Evolutionary conservation across 1,140 invertebrate genomes (phyloP).

Genomic region (Drosophila saltans): DNA sequence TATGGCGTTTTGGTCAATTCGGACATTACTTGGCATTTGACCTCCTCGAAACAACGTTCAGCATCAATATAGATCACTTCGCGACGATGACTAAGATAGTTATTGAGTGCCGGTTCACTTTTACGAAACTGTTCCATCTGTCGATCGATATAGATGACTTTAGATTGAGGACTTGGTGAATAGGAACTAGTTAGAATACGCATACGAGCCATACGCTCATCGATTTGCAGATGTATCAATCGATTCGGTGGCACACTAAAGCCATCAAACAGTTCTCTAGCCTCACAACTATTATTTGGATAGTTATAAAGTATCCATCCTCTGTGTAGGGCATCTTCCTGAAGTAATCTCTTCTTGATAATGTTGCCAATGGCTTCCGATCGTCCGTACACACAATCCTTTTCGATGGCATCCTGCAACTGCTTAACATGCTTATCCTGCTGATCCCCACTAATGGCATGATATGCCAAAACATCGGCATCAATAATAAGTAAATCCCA

Average conservation of each 20-base stretch:
- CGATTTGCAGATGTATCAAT: constrained; percentile 64
- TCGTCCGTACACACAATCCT: constrained; percentile 42
- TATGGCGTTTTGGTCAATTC: constrained; percentile 64
- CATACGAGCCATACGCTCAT: constrained; percentile 60
- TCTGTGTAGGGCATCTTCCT: constrained; percentile 60
- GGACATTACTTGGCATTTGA: constrained; percentile 61
- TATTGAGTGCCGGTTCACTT: constrained; percentile 48
- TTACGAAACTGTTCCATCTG: constrained; percentile 73
- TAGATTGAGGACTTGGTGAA: constrained; percentile 53
- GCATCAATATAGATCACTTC: constrained; percentile 75
- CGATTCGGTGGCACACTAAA: constrained; percentile 72
- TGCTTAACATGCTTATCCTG: constrained; percentile 23
- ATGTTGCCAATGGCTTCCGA: constrained; percentile 62
- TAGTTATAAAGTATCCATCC: constrained; percentile 77
- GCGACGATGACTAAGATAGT: constrained; percentile 66
- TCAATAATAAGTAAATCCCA: constrained; percentile 73
- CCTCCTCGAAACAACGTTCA: constrained; percentile 62
- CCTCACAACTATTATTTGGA: constrained; percentile 68
- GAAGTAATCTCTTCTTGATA: constrained; percentile 50
- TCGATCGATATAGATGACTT: constrained; percentile 53
- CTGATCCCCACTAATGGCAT: constrained; percentile 46
- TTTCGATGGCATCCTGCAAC: constrained; percentile 54
- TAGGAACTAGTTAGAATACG: constrained; percentile 47
- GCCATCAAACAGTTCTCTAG: constrained; percentile 64
- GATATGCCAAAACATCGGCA: constrained; percentile 63